These are phyloP conservation scores for Xiphophorus hellerii DNA, from an alignment of 2,113 vertebrate species.

Conservation along the genomic window DNA sequence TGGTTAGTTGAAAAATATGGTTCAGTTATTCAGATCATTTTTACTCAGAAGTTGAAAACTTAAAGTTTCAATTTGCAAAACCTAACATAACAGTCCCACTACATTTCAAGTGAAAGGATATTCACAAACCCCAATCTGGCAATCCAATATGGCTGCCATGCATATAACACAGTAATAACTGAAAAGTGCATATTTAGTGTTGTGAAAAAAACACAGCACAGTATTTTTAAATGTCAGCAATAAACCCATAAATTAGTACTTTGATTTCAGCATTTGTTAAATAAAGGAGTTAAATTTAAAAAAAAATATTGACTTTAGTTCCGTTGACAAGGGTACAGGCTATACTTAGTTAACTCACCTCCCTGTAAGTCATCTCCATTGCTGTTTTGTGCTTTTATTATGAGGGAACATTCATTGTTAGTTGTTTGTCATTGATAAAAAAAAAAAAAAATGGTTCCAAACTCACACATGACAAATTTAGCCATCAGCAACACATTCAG, in stretches of 20 bases:
- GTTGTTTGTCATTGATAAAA: slow-evolving; percentile 44
- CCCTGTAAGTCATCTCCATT: slow-evolving; percentile 42
- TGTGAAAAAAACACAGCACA: too few relatives aligned
- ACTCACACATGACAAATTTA: slow-evolving; percentile 31
- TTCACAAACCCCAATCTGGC: too few relatives aligned
- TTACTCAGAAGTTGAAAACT: not conserved
- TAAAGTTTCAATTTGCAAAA: not conserved
- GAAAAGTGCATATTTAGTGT: not conserved
- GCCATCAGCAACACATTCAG: slow-evolving; percentile 48
- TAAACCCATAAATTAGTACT: not conserved
- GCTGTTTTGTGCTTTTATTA: not conserved
- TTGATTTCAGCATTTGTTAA: not conserved
- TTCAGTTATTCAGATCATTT: not conserved
- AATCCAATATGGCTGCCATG: not conserved
- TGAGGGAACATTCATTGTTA: not conserved
- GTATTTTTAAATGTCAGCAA: too few relatives aligned
- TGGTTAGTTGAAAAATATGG: too few relatives aligned
- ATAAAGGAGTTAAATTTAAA: not conserved
- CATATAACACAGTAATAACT: not conserved
- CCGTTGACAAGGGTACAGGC: not conserved
- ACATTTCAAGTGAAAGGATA: too few relatives aligned
- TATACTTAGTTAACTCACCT: not conserved
- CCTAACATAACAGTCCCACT: not conserved
- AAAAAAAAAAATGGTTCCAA: slow-evolving; percentile 21
- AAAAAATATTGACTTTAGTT: not conserved